Evolutionary conservation across 2,113 vertebrate genomes (phyloP).

Genomic region (Bubalus kerabau): DNA sequence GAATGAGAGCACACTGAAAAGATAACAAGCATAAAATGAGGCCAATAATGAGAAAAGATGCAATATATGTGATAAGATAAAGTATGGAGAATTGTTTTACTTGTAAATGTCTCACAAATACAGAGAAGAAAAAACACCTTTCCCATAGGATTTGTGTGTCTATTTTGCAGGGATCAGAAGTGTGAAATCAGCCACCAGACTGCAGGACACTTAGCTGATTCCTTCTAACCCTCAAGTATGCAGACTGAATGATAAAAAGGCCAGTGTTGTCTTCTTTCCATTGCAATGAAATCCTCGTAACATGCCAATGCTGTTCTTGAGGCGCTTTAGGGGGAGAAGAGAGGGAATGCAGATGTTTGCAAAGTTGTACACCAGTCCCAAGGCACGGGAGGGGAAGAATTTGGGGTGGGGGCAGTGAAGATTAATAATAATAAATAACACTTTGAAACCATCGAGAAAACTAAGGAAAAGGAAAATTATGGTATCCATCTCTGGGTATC

Average conservation of each 20-base stretch:
- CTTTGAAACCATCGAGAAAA: neutral
- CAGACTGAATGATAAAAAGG: neutral
- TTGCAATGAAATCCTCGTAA: neutral
- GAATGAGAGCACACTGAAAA: neutral
- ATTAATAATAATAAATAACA: neutral
- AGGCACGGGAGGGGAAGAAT: fast-evolving
- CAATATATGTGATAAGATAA: neutral
- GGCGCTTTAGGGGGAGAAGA: neutral
- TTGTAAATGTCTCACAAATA: neutral
- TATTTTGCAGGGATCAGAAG: neutral
- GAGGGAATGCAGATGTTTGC: neutral
- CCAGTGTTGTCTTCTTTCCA: neutral
- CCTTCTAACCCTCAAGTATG: neutral
- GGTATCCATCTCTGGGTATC: neutral
- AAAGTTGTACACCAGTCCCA: neutral
- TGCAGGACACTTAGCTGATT: neutral
- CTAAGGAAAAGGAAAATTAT: neutral
- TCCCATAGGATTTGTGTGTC: neutral
- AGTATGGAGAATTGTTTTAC: neutral
- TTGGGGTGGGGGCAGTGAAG: neutral
- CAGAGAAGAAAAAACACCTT: neutral
- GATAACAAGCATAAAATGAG: neutral
- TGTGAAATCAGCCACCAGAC: neutral
- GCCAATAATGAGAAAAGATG: neutral
- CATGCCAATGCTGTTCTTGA: neutral